These are phyloP conservation scores for Psococerastis gibbosa DNA, from an alignment of 2,888 invertebrate genomes.

Conservation along the genomic window DNA sequence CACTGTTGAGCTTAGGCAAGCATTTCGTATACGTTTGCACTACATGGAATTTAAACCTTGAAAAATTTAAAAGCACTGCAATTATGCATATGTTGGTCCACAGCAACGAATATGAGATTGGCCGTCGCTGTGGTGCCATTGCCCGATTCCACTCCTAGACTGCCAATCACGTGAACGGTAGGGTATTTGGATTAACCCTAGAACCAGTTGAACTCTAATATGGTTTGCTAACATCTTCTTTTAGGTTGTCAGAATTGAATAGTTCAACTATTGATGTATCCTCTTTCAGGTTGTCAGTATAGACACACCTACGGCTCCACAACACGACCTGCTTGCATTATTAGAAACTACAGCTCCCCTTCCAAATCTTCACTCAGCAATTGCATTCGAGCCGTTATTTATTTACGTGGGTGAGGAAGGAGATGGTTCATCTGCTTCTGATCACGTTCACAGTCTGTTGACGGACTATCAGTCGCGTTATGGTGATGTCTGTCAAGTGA, in stretches of 20 bases:
- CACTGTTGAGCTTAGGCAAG: too few species aligned
- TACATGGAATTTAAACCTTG: too few species aligned
- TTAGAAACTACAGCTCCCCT: conserved; percentile 33
- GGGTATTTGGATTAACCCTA: too few species aligned
- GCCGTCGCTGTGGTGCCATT: too few species aligned
- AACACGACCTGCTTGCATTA: conserved; percentile 45
- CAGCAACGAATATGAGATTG: too few species aligned
- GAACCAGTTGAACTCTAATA: too few species aligned
- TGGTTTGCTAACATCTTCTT: too few species aligned
- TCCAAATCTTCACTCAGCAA: conserved; percentile 14
- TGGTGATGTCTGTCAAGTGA: conserved; percentile 23
- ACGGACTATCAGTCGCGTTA: conserved; percentile 37
- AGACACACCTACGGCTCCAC: conserved; percentile 53
- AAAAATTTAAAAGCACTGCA: too few species aligned
- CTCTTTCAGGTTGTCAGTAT: conserved; percentile 25
- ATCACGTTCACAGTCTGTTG: conserved; percentile 41
- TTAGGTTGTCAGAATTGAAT: not conserved
- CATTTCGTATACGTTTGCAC: too few species aligned
- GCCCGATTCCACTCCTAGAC: conserved; percentile 13
- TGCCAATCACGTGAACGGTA: too few species aligned
- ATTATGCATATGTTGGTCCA: too few species aligned
- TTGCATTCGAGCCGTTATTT: conserved; percentile 32
- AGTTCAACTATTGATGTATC: not conserved
- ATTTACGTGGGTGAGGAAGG: conserved; percentile 41
- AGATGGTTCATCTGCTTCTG: conserved; percentile 23